These are phyloP conservation scores for Thaumatotibia leucotreta DNA, from an alignment of 1,140 invertebrate genomes.

Conservation along the genomic window DNA sequence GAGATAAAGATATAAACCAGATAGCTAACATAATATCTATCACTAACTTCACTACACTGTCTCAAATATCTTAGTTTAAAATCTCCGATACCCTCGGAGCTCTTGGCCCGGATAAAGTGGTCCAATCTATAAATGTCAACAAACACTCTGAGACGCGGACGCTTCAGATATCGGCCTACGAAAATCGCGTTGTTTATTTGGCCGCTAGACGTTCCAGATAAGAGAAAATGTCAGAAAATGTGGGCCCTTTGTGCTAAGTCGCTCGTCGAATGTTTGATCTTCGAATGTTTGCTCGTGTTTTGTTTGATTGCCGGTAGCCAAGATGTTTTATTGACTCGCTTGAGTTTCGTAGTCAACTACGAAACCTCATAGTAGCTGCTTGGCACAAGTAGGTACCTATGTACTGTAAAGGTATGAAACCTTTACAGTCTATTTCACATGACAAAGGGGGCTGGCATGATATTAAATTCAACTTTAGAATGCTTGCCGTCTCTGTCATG, in stretches of 20 bases:
- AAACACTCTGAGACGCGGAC: background rate
- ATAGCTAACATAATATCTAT: no score
- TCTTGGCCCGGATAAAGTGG: background rate
- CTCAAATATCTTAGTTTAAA: conserved; percentile 4
- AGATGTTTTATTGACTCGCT: background rate
- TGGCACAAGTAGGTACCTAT: no score
- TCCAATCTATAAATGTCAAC: conserved; percentile 9
- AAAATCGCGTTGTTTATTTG: conserved; percentile 10
- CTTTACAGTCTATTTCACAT: no score
- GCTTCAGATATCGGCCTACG: background rate
- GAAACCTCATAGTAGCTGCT: no score
- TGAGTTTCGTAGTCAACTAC: no score
- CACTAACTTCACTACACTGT: background rate
- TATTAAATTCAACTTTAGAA: no score
- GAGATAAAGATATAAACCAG: no score
- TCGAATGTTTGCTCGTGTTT: background rate
- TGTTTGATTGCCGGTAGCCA: background rate
- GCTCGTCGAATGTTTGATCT: background rate
- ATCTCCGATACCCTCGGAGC: conserved; percentile 2
- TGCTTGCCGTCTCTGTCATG: no score
- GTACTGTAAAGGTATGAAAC: no score
- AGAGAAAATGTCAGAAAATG: conserved; percentile 3
- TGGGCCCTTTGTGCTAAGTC: background rate
- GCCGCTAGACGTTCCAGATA: conserved; percentile 4
- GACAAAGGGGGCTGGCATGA: no score